Evolutionary conservation across 2,113 vertebrate genomes (phyloP).

Genomic region (Rhizomys pruinosus): DNA sequence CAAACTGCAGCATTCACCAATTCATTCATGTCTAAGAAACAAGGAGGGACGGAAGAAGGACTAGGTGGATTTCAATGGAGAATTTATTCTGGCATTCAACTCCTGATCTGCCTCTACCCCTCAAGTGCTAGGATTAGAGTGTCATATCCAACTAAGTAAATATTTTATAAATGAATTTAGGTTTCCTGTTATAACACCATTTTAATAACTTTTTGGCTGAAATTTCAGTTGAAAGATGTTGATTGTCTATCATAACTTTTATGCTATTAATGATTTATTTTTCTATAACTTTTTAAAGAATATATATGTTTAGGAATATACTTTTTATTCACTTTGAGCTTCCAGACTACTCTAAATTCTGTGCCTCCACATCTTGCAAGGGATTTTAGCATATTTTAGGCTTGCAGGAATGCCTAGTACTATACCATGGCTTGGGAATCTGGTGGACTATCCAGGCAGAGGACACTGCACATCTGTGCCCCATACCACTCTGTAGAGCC

Average conservation of each 20-base stretch:
- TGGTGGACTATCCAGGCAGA: background rate
- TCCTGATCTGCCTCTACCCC: background rate
- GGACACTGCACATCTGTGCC: background rate
- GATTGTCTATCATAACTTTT: background rate
- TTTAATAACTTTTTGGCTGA: constrained; percentile 24
- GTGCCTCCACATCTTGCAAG: background rate
- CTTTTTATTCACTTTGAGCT: background rate
- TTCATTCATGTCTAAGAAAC: background rate
- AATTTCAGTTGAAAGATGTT: background rate
- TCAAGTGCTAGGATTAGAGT: background rate
- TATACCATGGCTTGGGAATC: background rate
- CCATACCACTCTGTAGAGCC: background rate
- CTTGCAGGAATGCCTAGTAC: background rate
- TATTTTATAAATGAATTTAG: constrained; percentile 19
- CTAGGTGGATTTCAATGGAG: background rate
- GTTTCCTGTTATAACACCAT: constrained; percentile 11
- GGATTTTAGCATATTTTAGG: background rate
- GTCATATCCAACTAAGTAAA: background rate
- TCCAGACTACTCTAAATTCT: background rate
- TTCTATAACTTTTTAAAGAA: background rate
- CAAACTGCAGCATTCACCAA: background rate
- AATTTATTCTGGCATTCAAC: background rate
- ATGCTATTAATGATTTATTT: background rate
- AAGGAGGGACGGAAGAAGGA: too few relatives aligned
- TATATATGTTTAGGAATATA: background rate